Conservation (phyloP, 2,888 invertebrate genomes). For the Nephrotoma guestfalica region DNA sequence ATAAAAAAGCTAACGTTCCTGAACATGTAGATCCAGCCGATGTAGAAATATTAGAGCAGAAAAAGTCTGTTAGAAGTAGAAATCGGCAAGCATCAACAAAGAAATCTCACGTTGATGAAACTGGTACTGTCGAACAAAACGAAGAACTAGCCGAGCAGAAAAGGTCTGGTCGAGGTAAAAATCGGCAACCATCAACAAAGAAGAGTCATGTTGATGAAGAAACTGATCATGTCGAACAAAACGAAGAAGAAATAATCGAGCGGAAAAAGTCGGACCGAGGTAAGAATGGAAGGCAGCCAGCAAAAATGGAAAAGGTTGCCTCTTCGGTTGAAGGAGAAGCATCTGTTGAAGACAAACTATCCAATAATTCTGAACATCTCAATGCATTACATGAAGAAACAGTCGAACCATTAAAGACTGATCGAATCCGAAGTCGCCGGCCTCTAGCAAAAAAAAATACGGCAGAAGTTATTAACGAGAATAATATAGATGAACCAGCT, state of each 20-base stretch:
- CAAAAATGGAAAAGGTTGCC: too few relatives aligned
- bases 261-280: neutral
- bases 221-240: neutral
- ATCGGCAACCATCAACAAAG: neutral
- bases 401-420: too few relatives aligned
- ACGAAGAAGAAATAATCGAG: neutral
- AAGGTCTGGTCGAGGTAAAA: neutral
- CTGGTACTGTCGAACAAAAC: neutral
- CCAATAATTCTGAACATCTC: too few relatives aligned
- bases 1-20: too few relatives aligned
- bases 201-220: neutral
- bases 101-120: neutral
- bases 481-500: too few relatives aligned
- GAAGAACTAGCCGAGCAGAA: neutral
- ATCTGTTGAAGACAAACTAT: too few relatives aligned
- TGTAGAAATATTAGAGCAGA: neutral
- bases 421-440: too few relatives aligned
- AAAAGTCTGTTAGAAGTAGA: neutral
- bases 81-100: neutral
- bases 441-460: too few relatives aligned
- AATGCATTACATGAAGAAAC: too few relatives aligned
- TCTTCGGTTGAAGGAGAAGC: too few relatives aligned
- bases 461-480: too few relatives aligned
- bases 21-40: too few relatives aligned
- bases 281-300: neutral